Evolutionary conservation across 2,113 vertebrate genomes (phyloP).

Genomic region (Pseudopodoces humilis): DNA sequence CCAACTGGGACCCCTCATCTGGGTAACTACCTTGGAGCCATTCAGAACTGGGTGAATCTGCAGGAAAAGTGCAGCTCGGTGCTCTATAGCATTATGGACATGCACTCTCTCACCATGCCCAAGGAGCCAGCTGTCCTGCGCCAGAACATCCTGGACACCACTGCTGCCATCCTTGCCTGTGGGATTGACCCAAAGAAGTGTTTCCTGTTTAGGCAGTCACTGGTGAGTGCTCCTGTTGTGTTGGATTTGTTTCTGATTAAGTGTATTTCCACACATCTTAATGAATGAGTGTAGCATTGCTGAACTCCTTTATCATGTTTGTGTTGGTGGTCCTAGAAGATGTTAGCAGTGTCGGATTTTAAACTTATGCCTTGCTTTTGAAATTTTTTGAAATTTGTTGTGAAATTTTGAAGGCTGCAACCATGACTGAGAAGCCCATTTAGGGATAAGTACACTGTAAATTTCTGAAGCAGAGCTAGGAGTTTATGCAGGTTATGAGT

Average conservation of each 20-base stretch:
- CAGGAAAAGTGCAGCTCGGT: conserved; percentile 80
- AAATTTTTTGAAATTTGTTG: neutral
- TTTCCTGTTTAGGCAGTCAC: conserved; percentile 92
- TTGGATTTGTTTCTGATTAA: neutral
- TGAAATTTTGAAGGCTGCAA: neutral
- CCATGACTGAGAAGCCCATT: neutral
- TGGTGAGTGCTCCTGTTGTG: conserved; percentile 71
- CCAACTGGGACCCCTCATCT: conserved; percentile 91
- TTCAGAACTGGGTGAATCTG: conserved; percentile 90
- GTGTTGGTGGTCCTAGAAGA: neutral
- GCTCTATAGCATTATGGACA: conserved; percentile 92
- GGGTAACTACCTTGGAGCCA: conserved; percentile 94
- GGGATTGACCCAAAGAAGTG: conserved; percentile 87
- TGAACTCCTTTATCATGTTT: conserved; percentile 17
- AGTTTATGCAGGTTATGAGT: neutral
- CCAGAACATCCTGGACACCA: conserved; percentile 87
- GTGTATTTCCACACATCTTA: neutral
- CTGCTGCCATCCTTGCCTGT: conserved; percentile 89
- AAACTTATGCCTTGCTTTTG: neutral
- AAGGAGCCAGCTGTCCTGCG: conserved; percentile 80
- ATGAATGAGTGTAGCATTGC: neutral
- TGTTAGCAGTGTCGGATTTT: neutral
- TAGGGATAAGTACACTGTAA: neutral
- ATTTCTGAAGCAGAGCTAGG: neutral
- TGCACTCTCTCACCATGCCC: conserved; percentile 90